Percentiles rank a stretch among this genome's conserved stretches.
These are phyloP conservation scores for Scalopus aquaticus DNA, from an alignment of 2,113 vertebrate species.

Conservation along the genomic window DNA sequence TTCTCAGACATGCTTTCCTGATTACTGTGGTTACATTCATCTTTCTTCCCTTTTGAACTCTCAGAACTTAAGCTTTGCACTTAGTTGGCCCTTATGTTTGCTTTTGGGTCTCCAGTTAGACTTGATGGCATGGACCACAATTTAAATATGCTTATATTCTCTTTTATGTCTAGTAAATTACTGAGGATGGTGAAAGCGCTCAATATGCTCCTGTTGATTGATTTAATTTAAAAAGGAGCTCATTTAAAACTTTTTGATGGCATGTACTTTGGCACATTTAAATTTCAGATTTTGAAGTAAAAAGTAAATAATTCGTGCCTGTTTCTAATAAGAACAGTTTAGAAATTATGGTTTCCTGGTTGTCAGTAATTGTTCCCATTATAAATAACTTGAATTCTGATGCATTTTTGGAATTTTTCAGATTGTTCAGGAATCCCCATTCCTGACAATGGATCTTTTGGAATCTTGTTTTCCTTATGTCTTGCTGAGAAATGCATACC, in stretches of 20 bases:
- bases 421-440: conserved; percentile 99
- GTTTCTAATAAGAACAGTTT: not conserved
- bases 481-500: conserved; percentile 98
- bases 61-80: not conserved
- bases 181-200: not conserved
- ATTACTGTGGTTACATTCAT: not conserved
- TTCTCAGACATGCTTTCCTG: not conserved
- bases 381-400: conserved; percentile 27
- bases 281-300: conserved; percentile 64
- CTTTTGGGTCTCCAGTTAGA: conserved; percentile 1
- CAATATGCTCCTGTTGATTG: not conserved
- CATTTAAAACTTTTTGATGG: conserved; percentile 14
- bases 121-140: not conserved
- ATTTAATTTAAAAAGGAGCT: conserved; percentile 32
- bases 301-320: not conserved
- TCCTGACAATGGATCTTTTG: conserved; percentile 99
- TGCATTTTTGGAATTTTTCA: conserved; percentile 82
- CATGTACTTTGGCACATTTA: not conserved
- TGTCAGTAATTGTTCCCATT: not conserved
- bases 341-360: not conserved
- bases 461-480: conserved; percentile 99
- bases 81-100: conserved; percentile 25
- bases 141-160: conserved; percentile 16
- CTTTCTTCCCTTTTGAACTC: conserved; percentile 30
- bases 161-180: not conserved